Evolutionary conservation across 2,113 vertebrate species (phyloP).

Genomic region (Alexandromys fortis): DNA sequence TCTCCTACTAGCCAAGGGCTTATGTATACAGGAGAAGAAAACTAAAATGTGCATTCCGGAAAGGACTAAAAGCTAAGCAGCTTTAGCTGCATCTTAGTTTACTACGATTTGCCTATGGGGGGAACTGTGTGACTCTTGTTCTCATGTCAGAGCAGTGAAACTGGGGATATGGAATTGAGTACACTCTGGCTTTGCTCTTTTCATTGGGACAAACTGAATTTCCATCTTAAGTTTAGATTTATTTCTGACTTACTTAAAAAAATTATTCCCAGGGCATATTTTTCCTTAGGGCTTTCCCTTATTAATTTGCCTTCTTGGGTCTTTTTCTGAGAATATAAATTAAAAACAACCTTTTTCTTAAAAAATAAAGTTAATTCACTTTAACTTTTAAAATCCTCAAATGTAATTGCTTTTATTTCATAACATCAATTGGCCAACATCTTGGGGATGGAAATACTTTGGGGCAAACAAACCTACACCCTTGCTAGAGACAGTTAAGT

Average conservation of each 20-base stretch:
- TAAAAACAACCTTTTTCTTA: neutral
- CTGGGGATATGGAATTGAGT: neutral
- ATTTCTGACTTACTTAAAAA: neutral
- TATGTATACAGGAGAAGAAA: neutral
- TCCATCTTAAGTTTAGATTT: neutral
- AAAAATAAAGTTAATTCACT: neutral
- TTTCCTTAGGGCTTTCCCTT: neutral
- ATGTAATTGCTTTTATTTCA: slow-evolving; percentile 14
- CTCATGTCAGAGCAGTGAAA: slow-evolving; percentile 13
- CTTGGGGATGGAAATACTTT: neutral
- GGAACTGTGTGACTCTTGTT: neutral
- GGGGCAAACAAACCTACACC: slow-evolving; percentile 42
- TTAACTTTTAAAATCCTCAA: neutral
- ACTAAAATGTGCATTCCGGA: neutral
- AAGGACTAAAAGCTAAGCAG: neutral
- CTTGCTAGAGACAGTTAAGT: neutral
- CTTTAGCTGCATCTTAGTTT: neutral
- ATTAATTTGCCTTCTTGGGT: neutral
- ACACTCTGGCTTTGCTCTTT: neutral
- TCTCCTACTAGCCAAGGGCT: neutral
- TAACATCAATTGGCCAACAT: slow-evolving; percentile 38
- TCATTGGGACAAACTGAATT: neutral
- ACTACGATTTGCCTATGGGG: neutral
- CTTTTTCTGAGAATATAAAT: neutral
- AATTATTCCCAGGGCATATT: neutral